Conservation (phyloP, 1,140 invertebrate genomes). For the Pogonomyrmex californicus region DNA sequence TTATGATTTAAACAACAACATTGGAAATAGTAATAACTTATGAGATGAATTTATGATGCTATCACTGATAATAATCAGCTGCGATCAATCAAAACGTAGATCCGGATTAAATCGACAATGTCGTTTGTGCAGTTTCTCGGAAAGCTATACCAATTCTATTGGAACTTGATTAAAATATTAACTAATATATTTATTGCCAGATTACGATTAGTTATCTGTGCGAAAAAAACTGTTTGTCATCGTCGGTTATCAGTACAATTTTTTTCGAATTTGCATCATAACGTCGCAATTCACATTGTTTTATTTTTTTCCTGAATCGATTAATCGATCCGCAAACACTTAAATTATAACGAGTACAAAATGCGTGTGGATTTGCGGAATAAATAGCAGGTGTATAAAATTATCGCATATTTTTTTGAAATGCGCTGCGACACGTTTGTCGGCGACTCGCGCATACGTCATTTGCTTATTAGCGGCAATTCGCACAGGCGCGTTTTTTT, state of each 20-base stretch:
- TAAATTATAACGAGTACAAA: neutral
- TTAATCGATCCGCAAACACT: neutral
- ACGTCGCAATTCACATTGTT: neutral
- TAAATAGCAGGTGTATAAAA: conserved; percentile 49
- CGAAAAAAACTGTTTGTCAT: conserved; percentile 39
- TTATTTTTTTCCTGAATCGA: neutral
- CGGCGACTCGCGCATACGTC: conserved; percentile 22
- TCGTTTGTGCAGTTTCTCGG: neutral
- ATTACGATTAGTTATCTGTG: conserved; percentile 44
- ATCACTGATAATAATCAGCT: neutral
- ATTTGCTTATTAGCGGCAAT: conserved; percentile 48
- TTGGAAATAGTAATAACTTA: conserved; percentile 6
- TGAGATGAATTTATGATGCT: neutral
- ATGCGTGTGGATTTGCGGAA: neutral
- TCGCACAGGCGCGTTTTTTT: conserved; percentile 8
- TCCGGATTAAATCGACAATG: conserved; percentile 1
- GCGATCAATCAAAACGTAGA: neutral
- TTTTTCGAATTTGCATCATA: neutral
- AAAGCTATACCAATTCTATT: neutral
- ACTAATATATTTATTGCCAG: conserved; percentile 14
- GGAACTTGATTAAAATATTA: conserved; percentile 24
- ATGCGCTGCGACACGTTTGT: neutral
- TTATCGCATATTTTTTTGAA: conserved; percentile 25
- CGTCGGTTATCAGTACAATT: conserved; percentile 26
- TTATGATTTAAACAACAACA: conserved; percentile 11